phyloP scores from a whole-genome alignment of 2,797 vertebrate species.

The Anolis apletophallus region DNA sequence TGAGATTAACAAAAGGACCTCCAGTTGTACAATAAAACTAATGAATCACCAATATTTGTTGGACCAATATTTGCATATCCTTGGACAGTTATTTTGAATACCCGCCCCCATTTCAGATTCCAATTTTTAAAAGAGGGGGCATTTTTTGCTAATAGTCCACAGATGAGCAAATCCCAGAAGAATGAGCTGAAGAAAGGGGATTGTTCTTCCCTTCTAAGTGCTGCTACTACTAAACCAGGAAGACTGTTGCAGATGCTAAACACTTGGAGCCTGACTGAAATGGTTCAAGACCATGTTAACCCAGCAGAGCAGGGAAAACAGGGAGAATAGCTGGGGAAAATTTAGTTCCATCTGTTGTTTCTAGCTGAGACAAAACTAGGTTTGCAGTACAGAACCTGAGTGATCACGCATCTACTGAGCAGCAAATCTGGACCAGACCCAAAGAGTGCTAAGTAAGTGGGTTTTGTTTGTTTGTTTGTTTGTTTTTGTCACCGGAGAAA shows the following conservation, averaged over 20 bases:
- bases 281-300: too few relatives aligned
- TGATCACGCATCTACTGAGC: background rate
- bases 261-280: too few relatives aligned
- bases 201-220: too few relatives aligned
- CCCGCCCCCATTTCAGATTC: too few relatives aligned
- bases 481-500: too few relatives aligned
- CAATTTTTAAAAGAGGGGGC: background rate
- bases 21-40: background rate
- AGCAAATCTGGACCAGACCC: too few relatives aligned
- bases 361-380: background rate
- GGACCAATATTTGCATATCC: background rate
- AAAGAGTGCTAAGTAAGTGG: too few relatives aligned
- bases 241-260: background rate
- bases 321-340: too few relatives aligned
- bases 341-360: background rate
- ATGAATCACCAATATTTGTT: background rate
- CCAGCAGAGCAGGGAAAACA: background rate
- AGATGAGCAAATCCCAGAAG: too few relatives aligned
- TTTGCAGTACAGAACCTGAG: background rate
- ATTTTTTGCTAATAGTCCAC: background rate
- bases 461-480: too few relatives aligned
- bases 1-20: background rate
- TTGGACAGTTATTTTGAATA: background rate
- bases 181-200: background rate
- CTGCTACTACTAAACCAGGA: background rate